Evolutionary conservation across 2,888 invertebrate species (phyloP).

Genomic region (Pyrrhosoma nymphula): DNA sequence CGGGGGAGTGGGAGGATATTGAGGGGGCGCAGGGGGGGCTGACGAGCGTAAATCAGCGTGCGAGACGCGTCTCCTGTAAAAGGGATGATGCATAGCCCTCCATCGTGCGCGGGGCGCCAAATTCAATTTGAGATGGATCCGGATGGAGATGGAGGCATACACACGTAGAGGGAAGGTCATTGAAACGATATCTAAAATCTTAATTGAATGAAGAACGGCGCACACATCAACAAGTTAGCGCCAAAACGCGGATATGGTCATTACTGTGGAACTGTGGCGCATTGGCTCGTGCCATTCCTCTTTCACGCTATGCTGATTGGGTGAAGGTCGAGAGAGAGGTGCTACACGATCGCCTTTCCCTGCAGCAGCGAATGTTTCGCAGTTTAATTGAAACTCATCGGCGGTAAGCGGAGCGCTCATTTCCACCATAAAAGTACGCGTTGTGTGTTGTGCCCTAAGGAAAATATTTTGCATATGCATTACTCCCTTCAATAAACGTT

Average conservation of each 20-base stretch:
- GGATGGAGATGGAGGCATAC: background rate
- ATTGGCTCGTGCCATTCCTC: background rate
- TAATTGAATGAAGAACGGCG: slow-evolving; percentile 29
- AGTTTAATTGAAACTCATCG: background rate
- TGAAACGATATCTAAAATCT: slow-evolving; percentile 24
- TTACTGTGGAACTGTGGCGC: background rate
- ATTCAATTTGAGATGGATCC: slow-evolving; percentile 23
- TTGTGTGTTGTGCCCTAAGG: too few relatives aligned
- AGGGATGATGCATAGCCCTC: background rate
- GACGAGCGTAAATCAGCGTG: slow-evolving; percentile 3
- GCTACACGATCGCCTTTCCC: background rate
- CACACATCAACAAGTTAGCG: background rate
- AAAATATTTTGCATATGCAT: too few relatives aligned
- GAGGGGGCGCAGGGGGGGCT: background rate
- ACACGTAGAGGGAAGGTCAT: background rate
- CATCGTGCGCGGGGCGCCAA: background rate
- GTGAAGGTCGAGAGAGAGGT: background rate
- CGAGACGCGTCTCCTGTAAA: slow-evolving; percentile 15
- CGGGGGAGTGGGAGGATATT: background rate
- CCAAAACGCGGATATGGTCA: slow-evolving; percentile 1
- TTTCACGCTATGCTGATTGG: background rate
- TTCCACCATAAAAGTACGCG: too few relatives aligned
- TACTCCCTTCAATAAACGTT: too few relatives aligned
- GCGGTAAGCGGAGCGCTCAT: background rate
- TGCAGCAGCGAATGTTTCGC: background rate